A percentile compares a stretch with the other conserved stretches of the same genome.
Conservation (phyloP, 2,113 vertebrate species). For the Brienomyrus longianalis region DNA sequence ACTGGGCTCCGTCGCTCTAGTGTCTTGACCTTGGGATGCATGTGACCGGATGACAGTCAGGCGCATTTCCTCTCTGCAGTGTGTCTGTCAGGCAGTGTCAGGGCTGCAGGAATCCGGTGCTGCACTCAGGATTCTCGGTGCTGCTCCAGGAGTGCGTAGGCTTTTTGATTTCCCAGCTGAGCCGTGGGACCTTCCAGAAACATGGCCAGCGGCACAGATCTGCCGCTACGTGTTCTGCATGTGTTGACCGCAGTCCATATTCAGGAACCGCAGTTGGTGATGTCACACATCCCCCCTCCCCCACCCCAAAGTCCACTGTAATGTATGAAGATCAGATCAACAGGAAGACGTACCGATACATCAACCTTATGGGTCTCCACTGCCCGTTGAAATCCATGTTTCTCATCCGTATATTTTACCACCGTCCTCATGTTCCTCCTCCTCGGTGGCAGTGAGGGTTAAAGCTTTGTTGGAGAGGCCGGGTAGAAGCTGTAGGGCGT, state of each 20-base stretch:
- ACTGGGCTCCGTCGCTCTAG: neutral
- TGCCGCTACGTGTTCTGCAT: neutral
- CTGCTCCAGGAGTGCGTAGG: neutral
- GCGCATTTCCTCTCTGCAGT: neutral
- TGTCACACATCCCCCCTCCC: neutral
- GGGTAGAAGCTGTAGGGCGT: neutral
- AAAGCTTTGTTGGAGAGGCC: neutral
- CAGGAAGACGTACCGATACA: neutral
- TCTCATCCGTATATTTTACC: neutral
- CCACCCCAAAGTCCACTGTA: neutral
- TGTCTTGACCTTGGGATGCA: neutral
- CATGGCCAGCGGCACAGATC: neutral
- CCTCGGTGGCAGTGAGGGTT: neutral
- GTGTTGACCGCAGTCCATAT: neutral
- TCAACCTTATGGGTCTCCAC: neutral
- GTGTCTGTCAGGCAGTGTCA: neutral
- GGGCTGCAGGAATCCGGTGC: neutral
- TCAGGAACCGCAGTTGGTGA: neutral
- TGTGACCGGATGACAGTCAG: neutral
- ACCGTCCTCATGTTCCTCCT: neutral
- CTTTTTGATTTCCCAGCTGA: neutral
- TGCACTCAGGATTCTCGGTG: neutral
- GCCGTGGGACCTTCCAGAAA: neutral
- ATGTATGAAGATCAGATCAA: neutral
- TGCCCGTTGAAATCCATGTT: neutral